These are phyloP conservation scores for Rhizomys pruinosus DNA, from an alignment of 2,113 vertebrate genomes.

Conservation along the genomic window DNA sequence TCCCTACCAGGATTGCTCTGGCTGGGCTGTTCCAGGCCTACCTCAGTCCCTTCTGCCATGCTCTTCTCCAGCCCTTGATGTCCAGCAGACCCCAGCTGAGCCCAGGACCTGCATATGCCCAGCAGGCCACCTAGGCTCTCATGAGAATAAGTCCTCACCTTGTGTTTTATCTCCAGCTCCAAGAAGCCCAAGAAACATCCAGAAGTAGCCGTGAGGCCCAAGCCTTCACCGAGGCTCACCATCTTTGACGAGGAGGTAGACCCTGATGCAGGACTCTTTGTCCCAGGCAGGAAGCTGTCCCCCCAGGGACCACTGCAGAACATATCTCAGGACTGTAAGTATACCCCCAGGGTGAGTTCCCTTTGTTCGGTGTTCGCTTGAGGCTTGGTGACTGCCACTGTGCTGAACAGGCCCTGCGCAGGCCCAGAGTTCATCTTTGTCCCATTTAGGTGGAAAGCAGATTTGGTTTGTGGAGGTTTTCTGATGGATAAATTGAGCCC, in stretches of 20 bases:
- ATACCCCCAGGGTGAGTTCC: not conserved
- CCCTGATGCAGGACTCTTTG: slow-evolving; percentile 85
- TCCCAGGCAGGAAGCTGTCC: slow-evolving; percentile 67
- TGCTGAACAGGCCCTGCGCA: not conserved
- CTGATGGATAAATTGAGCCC: not conserved
- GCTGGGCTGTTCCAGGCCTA: not conserved
- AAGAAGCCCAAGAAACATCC: slow-evolving; percentile 83
- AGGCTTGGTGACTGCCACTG: no score
- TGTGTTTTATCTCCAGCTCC: slow-evolving; percentile 80
- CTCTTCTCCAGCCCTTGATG: not conserved
- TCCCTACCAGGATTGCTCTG: not conserved
- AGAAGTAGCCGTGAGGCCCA: not conserved
- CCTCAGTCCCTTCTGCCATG: not conserved
- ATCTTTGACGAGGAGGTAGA: slow-evolving; percentile 88
- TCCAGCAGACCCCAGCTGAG: not conserved
- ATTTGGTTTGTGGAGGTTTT: not conserved
- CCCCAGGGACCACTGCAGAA: slow-evolving; percentile 8
- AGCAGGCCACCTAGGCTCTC: not conserved
- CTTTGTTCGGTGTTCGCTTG: rapidly evolving
- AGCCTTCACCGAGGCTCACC: slow-evolving; percentile 73
- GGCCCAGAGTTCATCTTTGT: not conserved
- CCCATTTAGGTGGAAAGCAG: rapidly evolving
- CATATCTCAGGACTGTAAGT: slow-evolving; percentile 78
- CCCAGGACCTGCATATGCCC: no score
- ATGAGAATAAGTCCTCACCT: not conserved